Percentiles rank a stretch among this genome's conserved stretches.
Conservation (phyloP, 2,888 invertebrate species). For the Caenorhabditis wallacei region DNA sequence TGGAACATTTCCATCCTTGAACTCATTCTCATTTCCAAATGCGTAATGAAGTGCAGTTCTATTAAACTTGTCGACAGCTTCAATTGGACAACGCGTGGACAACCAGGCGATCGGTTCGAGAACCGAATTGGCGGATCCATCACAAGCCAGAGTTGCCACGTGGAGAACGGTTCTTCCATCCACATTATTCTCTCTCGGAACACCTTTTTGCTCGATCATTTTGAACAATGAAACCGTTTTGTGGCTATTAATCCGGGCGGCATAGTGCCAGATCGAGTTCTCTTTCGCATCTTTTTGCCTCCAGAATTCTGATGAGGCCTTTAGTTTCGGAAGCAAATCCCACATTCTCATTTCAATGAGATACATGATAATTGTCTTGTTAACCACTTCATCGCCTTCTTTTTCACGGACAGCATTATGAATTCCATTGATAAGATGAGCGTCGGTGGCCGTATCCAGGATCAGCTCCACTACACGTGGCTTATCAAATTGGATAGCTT, state of each 20-base stretch:
- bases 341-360: conserved; percentile 63
- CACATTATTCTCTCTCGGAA: conserved; percentile 40
- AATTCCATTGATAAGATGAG: conserved; percentile 51
- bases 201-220: conserved; percentile 49
- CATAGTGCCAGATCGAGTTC: conserved; percentile 70
- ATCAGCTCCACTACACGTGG: conserved; percentile 46
- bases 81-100: conserved; percentile 39
- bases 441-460: conserved; percentile 42
- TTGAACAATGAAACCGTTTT: conserved; percentile 70
- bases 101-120: conserved; percentile 71
- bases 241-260: conserved; percentile 63
- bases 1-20: conserved; percentile 44
- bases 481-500: conserved; percentile 34
- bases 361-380: conserved; percentile 61
- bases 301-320: conserved; percentile 54
- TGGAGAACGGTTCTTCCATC: conserved; percentile 84
- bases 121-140: conserved; percentile 65
- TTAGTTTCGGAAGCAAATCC: conserved; percentile 56
- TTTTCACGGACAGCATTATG: conserved; percentile 60
- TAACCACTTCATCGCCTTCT: conserved; percentile 45
- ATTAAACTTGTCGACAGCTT: conserved; percentile 72
- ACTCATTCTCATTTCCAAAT: conserved; percentile 80
- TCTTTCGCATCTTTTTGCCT: conserved; percentile 59
- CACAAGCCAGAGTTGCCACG: conserved; percentile 83
- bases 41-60: conserved; percentile 85